Evolutionary conservation across 2,797 vertebrate species (phyloP), one percentile per base, ranked within the genome.

Genomic region (Enteromius viviparus): DNA sequence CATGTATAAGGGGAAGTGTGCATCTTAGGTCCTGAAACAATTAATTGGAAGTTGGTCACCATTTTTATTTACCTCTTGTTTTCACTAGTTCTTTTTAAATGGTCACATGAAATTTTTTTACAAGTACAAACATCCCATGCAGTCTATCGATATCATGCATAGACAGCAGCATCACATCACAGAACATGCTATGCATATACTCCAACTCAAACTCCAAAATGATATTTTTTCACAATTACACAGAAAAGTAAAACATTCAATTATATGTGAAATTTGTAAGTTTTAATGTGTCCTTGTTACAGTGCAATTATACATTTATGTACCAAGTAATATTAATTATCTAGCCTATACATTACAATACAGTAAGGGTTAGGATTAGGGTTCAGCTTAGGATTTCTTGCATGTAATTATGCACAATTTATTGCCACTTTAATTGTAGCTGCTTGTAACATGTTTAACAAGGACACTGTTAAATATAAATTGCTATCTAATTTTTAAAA

Each of bases 1-100:
- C 40, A 72, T 58, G 23, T 9, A 45, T 47, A 49, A 80, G 2
- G 10, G 68, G 69, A 72, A 60, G 79, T 60, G n/a, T 15, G 23
- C 42, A 42, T 76, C 49, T 60, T 76, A 23, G n/a, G n/a, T 76
- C 12, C 71, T 14, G 29, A 34, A 37, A 53, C 29, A 34, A 34
- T 85, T 76, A 64, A 66, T 76, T 82, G 66, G 19, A 60, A 84
- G 42, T 75, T 80, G 76, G 80, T 80, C 66, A 65, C 69, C 65
- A 42, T 71, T 83, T 53, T 58, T 23, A 76, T 58, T 23, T 42
- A 40, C 21, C 32, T 53, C 51, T 34, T 72, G 8, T 17, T 15
- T 72, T 51, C 8, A 71, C 45, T 40, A n/a, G 15, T 34, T 64
- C 15, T 17, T 37, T 66, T 66, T 66, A 37, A 10, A 37, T 66